Evolutionary conservation across 2,797 vertebrate genomes (phyloP), one percentile per base, ranked within the genome.

Genomic region (Eulemur mongoz): DNA sequence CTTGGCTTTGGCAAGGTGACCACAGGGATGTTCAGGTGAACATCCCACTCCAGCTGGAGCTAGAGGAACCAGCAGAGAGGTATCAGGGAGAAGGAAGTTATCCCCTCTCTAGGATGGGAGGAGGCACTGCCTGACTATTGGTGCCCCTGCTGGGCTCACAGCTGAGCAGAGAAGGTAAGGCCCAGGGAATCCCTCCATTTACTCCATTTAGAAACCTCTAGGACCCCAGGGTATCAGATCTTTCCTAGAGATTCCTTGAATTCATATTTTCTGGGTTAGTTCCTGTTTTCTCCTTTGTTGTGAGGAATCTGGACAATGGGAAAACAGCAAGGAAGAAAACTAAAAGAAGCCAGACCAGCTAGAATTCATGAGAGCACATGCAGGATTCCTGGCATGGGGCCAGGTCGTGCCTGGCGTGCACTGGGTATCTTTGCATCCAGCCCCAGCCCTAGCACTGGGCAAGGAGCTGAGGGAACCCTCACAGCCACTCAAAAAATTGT

Each of bases 11-110:
- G 61, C 4, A 43, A 67, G 32, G 48, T 89, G 86, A 92, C 23
- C 32, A 80, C 73, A 17, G 97, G 98, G 43, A 32, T 79, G 32
- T 89, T 95, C 69, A 97, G 86, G 23, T 87, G 91, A 88, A 97
- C 0, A 0, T 92, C 94, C 92, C 97, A 97, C 72, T 98, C 86
- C 84, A 59, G 61, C 52, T 65, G 80, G 75, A 98, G 61, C 98
- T 98, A 90, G 87, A 70, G 45, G 30, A 88, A 76, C 43, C 69
- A 87, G 43, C 65, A 93, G 85, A 96, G 35, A 82, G 48, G 67
- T 32, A 14, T 95, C 79, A 91, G 61, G 20, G 32, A 86, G 69
- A 61, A 69, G 57, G 76, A 81, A 73, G n/a, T 57, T 52, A 91
- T 65, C 32, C 38, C 63, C 59, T 92, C 43, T 75, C 15, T 48